Percentiles rank a stretch among this genome's conserved stretches.
Evolutionary conservation across 2,888 invertebrate genomes (phyloP).

Genomic region (Torymus tubicola): DNA sequence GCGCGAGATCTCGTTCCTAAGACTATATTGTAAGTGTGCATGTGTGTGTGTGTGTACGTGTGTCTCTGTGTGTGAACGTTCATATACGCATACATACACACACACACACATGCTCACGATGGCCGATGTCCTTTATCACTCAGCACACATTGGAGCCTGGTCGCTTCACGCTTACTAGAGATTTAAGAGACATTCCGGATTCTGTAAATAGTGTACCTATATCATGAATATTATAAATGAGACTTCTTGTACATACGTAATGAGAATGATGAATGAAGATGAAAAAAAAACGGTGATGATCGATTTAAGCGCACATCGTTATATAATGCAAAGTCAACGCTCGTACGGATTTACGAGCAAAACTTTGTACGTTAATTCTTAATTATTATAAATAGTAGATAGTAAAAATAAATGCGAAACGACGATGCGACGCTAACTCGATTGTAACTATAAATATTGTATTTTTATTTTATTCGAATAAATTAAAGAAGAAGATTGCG

Average conservation of each 20-base stretch:
- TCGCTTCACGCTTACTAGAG: conserved; percentile 75
- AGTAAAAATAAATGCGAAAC: not conserved
- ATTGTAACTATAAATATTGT: conserved; percentile 36
- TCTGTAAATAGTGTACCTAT: conserved; percentile 73
- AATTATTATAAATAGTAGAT: not conserved
- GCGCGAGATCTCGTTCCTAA: conserved; percentile 66
- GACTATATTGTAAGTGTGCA: conserved; percentile 8
- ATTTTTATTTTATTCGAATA: conserved; percentile 45
- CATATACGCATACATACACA: conserved; percentile 2
- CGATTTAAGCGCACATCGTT: conserved; percentile 6
- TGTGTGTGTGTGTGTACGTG: not conserved
- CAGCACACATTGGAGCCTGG: conserved; percentile 56
- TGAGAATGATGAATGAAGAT: not conserved
- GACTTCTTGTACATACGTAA: conserved; percentile 19
- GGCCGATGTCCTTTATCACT: conserved; percentile 35
- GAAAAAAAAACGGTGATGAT: no score
- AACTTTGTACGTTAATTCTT: conserved; percentile 39
- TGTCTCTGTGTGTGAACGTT: not conserved
- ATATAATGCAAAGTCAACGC: not conserved
- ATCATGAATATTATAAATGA: conserved; percentile 65
- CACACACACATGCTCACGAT: not conserved
- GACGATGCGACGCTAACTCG: conserved; percentile 10
- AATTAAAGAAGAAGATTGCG: conserved; percentile 20
- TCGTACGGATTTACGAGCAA: conserved; percentile 6
- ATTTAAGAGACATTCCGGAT: conserved; percentile 69